Evolutionary conservation across 2,113 vertebrate species (phyloP), one percentile per base, ranked within the genome.

Genomic region (Saguinus midas): DNA sequence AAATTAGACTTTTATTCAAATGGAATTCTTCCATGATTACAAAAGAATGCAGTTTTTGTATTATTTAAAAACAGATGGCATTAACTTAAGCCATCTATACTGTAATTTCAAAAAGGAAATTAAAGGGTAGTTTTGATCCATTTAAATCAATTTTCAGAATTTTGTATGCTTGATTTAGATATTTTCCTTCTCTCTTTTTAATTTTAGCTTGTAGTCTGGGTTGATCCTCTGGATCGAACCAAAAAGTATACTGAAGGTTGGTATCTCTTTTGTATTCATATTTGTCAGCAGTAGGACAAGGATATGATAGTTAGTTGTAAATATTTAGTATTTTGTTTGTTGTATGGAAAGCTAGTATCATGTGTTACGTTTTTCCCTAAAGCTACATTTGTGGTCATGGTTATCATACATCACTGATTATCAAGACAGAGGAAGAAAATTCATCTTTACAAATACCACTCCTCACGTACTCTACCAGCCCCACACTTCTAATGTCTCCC

Each of bases 191-290:
- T 98, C 64, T 96, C 88, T 73, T 32, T 43, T 8, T 43, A 14
- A 25, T 95, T 82, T 92, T 94, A 99, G 99, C 98, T 99, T 27
- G 99, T 99, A 66, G 99, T 99, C 93, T 99, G 99, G 99, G 99
- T 99, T 18, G 99, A 99, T 97, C 99, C 99, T 78, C 98, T 99
- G 80, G 99, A 99, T 97, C 99, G 99, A 85, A 99, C 99, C 79
- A 99, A 99, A 98, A 99, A 99, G 96, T 99, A 99, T 89, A 99
- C 99, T 29, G 99, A 99, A 99, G 99, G 99, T 99, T 96, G 94
- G 98, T 97, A 79, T 97, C 68, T 97, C 43, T 96, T 97, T 96
- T 23, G 48, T 94, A 9, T 96, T 52, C 57, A 58, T 25, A 35
- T 85, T 27, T 2, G n/a, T 72, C 50, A 86, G 75, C 45, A 23